These are phyloP conservation scores for Cyanoderma ruficeps DNA, from an alignment of 2,113 vertebrate genomes.

Conservation along the genomic window DNA sequence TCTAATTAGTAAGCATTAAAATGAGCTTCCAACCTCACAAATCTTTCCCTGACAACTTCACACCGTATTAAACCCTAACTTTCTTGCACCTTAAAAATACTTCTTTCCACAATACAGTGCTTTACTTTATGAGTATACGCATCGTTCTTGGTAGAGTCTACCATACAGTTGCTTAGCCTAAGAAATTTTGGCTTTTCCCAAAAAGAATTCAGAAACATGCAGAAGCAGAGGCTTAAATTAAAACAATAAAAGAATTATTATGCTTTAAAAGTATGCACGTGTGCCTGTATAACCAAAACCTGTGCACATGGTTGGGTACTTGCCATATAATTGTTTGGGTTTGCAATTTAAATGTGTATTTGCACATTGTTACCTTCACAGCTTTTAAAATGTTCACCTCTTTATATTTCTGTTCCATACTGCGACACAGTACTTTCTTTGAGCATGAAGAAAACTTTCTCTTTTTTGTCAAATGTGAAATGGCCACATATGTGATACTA, in stretches of 20 bases:
- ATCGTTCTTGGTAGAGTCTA: background rate
- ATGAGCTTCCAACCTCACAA: slow-evolving; percentile 10
- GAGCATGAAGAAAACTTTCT: background rate
- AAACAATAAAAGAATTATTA: background rate
- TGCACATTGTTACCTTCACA: background rate
- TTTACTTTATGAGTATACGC: background rate
- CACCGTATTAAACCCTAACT: slow-evolving; percentile 22
- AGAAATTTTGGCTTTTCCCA: background rate
- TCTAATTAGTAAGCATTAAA: slow-evolving; percentile 53
- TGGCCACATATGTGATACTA: background rate
- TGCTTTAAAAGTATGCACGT: background rate
- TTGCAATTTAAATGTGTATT: background rate
- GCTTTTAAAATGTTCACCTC: background rate
- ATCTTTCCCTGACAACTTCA: slow-evolving; percentile 36
- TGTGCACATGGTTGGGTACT: background rate
- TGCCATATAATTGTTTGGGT: background rate
- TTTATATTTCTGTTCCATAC: background rate
- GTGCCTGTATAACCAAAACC: background rate
- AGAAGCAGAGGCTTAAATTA: background rate
- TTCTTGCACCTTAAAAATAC: slow-evolving; percentile 11
- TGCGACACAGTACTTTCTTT: background rate
- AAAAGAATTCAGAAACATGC: background rate
- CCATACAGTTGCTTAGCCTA: background rate
- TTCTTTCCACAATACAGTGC: background rate
- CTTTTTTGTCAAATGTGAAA: background rate